phyloP scores from a whole-genome alignment of 1,140 invertebrate genomes.

The Euwallacea similis region DNA sequence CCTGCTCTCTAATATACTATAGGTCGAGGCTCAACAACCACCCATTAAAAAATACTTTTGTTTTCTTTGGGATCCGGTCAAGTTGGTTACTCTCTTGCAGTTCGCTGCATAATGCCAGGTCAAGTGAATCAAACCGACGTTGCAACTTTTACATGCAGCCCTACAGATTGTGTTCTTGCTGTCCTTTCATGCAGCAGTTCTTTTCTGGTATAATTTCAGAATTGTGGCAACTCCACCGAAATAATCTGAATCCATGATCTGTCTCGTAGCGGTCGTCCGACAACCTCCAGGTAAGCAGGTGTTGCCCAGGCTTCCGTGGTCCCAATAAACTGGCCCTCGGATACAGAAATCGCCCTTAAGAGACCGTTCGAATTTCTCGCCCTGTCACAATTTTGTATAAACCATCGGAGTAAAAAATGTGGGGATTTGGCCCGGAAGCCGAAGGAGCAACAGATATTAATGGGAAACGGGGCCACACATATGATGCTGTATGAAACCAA shows the following conservation, averaged over 20 bases:
- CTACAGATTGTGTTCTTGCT: too few species aligned
- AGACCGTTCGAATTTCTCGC: conserved; percentile 25
- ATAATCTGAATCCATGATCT: not conserved
- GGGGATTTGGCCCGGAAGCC: conserved; percentile 27
- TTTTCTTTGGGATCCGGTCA: conserved; percentile 12
- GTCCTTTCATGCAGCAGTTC: too few species aligned
- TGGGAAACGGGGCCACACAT: conserved; percentile 3
- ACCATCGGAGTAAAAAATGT: conserved; percentile 22
- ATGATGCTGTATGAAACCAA: conserved; percentile 20
- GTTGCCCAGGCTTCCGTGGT: conserved; percentile 5
- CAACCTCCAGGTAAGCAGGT: conserved; percentile 24
- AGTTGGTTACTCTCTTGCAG: not conserved
- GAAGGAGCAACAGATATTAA: conserved; percentile 27
- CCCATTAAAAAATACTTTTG: conserved; percentile 9
- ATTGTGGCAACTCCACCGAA: too few species aligned
- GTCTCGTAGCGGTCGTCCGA: conserved; percentile 12
- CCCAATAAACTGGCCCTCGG: conserved; percentile 17
- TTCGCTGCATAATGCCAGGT: too few species aligned
- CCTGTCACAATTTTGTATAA: conserved; percentile 25
- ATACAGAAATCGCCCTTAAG: conserved; percentile 21
- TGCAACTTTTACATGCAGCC: too few species aligned
- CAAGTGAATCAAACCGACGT: too few species aligned
- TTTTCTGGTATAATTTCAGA: too few species aligned
- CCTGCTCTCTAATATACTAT: not conserved
- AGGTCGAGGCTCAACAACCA: conserved; percentile 1